phyloP scores from a whole-genome alignment of 2,888 invertebrate species.

The Mesoligia furuncula region DNA sequence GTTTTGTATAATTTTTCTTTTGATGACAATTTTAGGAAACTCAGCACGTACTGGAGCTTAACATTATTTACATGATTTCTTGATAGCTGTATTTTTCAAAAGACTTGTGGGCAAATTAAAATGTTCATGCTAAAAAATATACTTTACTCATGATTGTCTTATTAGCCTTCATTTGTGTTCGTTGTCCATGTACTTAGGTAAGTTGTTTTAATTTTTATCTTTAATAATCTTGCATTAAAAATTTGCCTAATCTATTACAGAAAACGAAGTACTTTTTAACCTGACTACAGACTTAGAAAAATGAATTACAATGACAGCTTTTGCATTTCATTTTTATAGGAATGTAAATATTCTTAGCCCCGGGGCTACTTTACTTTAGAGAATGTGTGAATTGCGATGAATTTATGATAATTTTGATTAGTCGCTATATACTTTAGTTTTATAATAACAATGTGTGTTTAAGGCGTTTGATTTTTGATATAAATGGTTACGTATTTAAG shows the following conservation, averaged over 20 bases:
- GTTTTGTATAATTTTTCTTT: conserved; percentile 15
- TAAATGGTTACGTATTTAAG: conserved; percentile 76
- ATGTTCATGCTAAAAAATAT: background rate
- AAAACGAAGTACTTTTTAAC: background rate
- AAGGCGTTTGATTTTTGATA: conserved; percentile 80
- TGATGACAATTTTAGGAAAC: conserved; percentile 1
- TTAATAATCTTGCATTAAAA: background rate
- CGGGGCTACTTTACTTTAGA: conserved; percentile 31
- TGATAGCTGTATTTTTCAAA: background rate
- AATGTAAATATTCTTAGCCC: conserved; percentile 29
- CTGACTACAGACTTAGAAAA: background rate
- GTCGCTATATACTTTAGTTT: conserved; percentile 79
- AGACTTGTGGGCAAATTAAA: background rate
- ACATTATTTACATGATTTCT: conserved; percentile 2
- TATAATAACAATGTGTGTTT: conserved; percentile 75
- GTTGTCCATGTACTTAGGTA: conserved; percentile 19
- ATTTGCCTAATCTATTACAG: background rate
- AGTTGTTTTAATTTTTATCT: conserved; percentile 38
- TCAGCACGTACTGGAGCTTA: background rate
- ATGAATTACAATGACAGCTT: conserved; percentile 27
- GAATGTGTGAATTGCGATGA: conserved; percentile 66
- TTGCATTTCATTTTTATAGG: conserved; percentile 39
- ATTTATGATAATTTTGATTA: conserved; percentile 75
- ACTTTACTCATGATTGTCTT: background rate
- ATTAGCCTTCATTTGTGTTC: conserved; percentile 13